Conservation (phyloP, 2,888 invertebrate genomes). For the Euplagia quadripunctaria region DNA sequence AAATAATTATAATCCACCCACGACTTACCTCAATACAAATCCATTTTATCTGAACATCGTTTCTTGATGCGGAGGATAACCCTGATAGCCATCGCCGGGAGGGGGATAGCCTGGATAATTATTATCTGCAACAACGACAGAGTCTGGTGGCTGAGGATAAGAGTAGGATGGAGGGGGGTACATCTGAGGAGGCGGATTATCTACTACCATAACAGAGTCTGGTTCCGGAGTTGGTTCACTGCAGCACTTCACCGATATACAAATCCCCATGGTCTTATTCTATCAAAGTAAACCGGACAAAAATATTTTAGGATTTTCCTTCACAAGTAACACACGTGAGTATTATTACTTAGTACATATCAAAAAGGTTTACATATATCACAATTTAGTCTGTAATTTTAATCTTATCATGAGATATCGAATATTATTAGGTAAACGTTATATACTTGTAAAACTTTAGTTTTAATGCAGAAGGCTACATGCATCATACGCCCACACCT, state of each 20-base stretch:
- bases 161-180: neutral
- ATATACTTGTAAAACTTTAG: neutral
- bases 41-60: neutral
- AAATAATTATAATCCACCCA: neutral
- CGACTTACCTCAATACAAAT: neutral
- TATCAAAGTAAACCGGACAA: neutral
- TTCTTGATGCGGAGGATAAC: neutral
- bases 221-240: conserved; percentile 32
- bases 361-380: conserved; percentile 7
- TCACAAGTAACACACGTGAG: conserved; percentile 2
- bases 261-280: conserved; percentile 9
- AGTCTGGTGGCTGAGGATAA: conserved; percentile 18
- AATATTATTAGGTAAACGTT: neutral
- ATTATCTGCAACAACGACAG: conserved; percentile 47
- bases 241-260: conserved; percentile 13
- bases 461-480: neutral
- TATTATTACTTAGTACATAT: conserved; percentile 4
- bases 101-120: conserved; percentile 6
- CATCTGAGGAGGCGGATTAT: conserved; percentile 6
- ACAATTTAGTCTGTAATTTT: conserved; percentile 5
- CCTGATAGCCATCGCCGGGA: neutral
- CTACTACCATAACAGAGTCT: neutral
- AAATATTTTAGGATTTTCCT: neutral
- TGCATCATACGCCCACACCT: neutral
- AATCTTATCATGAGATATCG: conserved; percentile 9